Evolutionary conservation across 2,888 invertebrate genomes (phyloP), one percentile per base, ranked within the genome.

Genomic region (Anorthoa munda): DNA sequence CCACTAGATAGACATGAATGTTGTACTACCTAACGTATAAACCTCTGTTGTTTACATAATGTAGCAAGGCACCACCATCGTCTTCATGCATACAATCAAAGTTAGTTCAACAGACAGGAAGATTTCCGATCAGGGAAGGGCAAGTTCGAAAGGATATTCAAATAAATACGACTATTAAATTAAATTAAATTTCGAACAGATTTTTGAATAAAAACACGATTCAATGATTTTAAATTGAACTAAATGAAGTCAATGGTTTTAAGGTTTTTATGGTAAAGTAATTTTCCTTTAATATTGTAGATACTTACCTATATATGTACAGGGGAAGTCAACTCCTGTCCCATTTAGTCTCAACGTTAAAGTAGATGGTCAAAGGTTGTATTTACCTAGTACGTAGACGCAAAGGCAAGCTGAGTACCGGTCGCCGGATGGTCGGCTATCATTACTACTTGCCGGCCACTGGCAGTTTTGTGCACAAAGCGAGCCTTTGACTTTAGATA

Each of bases 1-100:
- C 50, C 72, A 66, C 72, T 77, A 66, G n/a, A 21, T 39, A 21
- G 60, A 66, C 64, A 72, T 64, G n/a, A 31, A 58, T 51, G 53
- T 17, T 55, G n/a, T 50, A 65, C 21, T 9, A 51, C 12, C 26
- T 4, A 53, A n/a, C n/a, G n/a, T n/a, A 11, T 18, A 23, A 17
- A 26, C 26, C 2, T 3, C 4, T 13, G 26, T 23, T 65, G 26
- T 45, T 75, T 26, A 48, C 26, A 21, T 69, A 76, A 77, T 61
- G 48, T 61, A 13, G 72, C 72, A 72, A 64, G 17, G 39, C 23
- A 48, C 46, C 13, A 18, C 12, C 48, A 50, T 21, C 13, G 21
- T 12, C 48, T 53, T 50, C 31, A 59, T 50, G 23, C 53, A 59
- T 60, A 48, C 45, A 50, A 65, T 65, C 23, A 60, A 59, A 53